A percentile compares a stretch with the other conserved stretches of the same genome.
Conservation (phyloP, 2,797 vertebrate genomes). For the Poeciliopsis turneri region DNA sequence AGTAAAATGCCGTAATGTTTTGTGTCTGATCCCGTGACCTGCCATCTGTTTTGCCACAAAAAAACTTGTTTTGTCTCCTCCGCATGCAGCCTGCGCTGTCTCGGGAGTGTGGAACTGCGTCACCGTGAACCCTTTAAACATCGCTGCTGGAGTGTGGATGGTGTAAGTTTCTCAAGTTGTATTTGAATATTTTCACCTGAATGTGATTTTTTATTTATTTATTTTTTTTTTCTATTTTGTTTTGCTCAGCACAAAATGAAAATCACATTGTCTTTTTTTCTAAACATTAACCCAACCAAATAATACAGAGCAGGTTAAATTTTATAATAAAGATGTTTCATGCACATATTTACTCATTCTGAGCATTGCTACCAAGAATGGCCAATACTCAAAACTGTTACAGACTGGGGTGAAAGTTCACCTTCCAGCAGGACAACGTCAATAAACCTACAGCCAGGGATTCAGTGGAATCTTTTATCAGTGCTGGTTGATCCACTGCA, state of each 20-base stretch:
- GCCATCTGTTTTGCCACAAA: background rate
- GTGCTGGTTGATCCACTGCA: background rate
- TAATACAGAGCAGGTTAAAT: background rate
- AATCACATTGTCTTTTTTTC: background rate
- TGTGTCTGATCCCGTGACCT: background rate
- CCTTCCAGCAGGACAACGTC: background rate
- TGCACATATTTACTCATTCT: background rate
- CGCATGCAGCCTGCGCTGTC: slow-evolving; percentile 87
- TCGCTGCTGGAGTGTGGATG: slow-evolving; percentile 97
- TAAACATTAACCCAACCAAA: background rate
- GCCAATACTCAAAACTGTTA: background rate
- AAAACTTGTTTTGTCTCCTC: slow-evolving; percentile 35
- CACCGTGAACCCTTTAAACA: slow-evolving; percentile 94
- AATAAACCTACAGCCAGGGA: background rate
- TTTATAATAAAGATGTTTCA: background rate
- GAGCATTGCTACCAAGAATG: background rate
- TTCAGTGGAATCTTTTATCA: background rate
- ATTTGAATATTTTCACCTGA: background rate
- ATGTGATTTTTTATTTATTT: too few species aligned
- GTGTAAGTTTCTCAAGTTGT: slow-evolving; percentile 85
- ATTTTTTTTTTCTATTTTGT: background rate
- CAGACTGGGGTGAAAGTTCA: background rate
- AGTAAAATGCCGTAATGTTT: background rate
- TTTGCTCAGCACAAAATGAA: background rate
- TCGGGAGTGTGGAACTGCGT: slow-evolving; percentile 95